Evolutionary conservation across 2,888 invertebrate species (phyloP).

Genomic region (Apamea epomidion): DNA sequence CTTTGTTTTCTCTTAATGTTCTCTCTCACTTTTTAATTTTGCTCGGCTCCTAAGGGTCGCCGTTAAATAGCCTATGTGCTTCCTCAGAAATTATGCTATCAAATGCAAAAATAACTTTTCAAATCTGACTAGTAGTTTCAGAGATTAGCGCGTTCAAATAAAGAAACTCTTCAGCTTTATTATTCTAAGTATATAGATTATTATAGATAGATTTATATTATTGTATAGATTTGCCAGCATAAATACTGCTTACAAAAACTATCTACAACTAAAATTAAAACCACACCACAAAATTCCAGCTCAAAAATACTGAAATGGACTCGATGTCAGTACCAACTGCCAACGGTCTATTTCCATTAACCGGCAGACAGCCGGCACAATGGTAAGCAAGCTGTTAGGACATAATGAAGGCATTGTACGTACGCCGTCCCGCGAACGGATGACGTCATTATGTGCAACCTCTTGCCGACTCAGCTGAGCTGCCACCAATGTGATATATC

Average conservation of each 20-base stretch:
- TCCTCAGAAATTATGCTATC: background rate
- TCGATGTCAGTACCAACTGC: slow-evolving; percentile 65
- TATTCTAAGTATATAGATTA: background rate
- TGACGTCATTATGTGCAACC: slow-evolving; percentile 85
- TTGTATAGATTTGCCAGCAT: background rate
- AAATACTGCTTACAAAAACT: background rate
- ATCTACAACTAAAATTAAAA: slow-evolving; percentile 25
- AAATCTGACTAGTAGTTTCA: background rate
- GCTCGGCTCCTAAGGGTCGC: too few relatives aligned
- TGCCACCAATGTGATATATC: slow-evolving; percentile 79
- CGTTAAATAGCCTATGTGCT: too few relatives aligned
- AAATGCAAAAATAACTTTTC: background rate
- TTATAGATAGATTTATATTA: background rate
- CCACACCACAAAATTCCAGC: slow-evolving; percentile 17
- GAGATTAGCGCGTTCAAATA: background rate
- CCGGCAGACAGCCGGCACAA: slow-evolving; percentile 79
- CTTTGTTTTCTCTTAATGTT: background rate
- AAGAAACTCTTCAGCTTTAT: background rate
- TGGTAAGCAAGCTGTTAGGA: slow-evolving; percentile 85
- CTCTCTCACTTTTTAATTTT: too few relatives aligned
- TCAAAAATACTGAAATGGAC: slow-evolving; percentile 54
- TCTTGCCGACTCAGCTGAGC: slow-evolving; percentile 74
- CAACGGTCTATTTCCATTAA: slow-evolving; percentile 80
- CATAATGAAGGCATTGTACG: slow-evolving; percentile 87
- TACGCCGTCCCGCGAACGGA: slow-evolving; percentile 73